phyloP scores from a whole-genome alignment of 2,888 invertebrate species.

The Orthosia gothica region DNA sequence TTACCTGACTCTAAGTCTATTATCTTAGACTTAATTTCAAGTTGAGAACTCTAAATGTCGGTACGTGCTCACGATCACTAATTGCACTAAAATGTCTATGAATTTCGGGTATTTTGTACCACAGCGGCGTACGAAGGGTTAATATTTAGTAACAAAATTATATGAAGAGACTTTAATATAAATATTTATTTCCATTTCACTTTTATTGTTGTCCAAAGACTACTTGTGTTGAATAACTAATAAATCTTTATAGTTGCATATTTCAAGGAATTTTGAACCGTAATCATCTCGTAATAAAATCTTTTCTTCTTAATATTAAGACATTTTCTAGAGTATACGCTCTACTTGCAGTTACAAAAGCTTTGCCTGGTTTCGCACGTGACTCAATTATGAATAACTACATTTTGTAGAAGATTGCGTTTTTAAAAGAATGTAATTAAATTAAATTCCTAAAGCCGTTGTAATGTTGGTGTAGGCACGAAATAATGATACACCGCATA shows the following conservation, averaged over 20 bases:
- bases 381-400: slow-evolving; percentile 63
- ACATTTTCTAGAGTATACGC: slow-evolving; percentile 35
- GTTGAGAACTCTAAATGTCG: slow-evolving; percentile 55
- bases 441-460: slow-evolving; percentile 18
- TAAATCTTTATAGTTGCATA: slow-evolving; percentile 27
- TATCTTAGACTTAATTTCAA: slow-evolving; percentile 60
- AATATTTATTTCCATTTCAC: slow-evolving; percentile 64
- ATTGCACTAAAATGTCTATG: slow-evolving; percentile 41
- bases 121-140: slow-evolving; percentile 20
- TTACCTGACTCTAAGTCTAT: slow-evolving; percentile 56
- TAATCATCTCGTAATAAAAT: background rate
- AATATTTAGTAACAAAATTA: slow-evolving; percentile 27
- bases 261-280: slow-evolving; percentile 27
- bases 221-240: slow-evolving; percentile 63
- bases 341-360: slow-evolving; percentile 54
- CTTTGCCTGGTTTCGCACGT: slow-evolving; percentile 62
- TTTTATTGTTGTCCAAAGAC: slow-evolving; percentile 67
- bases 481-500: background rate
- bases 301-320: slow-evolving; percentile 7
- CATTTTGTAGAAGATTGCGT: slow-evolving; percentile 24
- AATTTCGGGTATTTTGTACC: slow-evolving; percentile 19
- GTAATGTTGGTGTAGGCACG: slow-evolving; percentile 4
- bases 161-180: slow-evolving; percentile 32
- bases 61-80: slow-evolving; percentile 56
- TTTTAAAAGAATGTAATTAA: slow-evolving; percentile 42